Conservation (phyloP, 2,113 vertebrate genomes). For the Cavia aperea region DNA sequence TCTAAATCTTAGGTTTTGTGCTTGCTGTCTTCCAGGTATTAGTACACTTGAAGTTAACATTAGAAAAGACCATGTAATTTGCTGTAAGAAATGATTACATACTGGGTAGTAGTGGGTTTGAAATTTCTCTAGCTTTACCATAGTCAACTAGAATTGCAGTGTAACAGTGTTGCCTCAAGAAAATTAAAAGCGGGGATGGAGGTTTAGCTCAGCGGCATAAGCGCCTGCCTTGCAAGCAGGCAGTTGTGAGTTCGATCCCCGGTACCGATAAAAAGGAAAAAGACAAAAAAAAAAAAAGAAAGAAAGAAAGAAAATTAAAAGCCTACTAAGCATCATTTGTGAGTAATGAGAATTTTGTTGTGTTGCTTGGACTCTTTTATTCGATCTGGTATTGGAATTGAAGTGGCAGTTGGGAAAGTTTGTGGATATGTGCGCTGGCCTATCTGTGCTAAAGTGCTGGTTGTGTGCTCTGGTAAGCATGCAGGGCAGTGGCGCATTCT, state of each 20-base stretch:
- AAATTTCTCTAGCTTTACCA: neutral
- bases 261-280: no score
- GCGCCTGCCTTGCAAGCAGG: no score
- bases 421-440: no score
- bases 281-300: no score
- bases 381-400: neutral
- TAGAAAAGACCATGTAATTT: neutral
- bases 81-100: slow-evolving; percentile 15
- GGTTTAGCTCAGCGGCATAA: no score
- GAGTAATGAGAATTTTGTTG: slow-evolving; percentile 7
- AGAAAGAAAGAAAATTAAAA: neutral
- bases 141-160: neutral
- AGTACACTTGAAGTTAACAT: slow-evolving; percentile 2
- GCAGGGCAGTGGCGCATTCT: neutral
- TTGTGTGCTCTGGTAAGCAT: neutral
- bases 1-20: neutral
- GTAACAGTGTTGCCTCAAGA: neutral
- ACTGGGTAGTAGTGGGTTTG: neutral
- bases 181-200: neutral
- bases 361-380: neutral
- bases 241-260: no score
- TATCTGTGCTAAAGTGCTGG: neutral
- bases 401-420: no score
- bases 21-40: neutral
- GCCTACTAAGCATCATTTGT: neutral